phyloP scores from a whole-genome alignment of 2,797 vertebrate species.

The Botia almorhae region DNA sequence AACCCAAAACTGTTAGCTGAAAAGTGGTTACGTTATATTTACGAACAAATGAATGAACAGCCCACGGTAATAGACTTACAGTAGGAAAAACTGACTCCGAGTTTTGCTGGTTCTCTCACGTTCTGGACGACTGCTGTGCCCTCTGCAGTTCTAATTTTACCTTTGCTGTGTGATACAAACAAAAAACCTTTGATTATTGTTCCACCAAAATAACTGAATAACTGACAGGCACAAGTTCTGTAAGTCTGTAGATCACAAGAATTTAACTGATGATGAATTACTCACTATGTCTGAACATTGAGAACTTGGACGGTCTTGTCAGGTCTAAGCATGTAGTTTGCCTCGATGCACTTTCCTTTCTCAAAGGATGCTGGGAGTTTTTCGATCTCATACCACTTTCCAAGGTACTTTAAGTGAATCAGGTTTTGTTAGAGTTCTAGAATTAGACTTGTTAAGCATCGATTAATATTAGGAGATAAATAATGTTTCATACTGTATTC shows the following conservation, averaged over 20 bases:
- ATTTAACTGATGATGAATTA: constrained; percentile 26
- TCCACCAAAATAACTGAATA: background rate
- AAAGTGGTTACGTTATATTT: background rate
- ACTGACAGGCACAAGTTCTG: background rate
- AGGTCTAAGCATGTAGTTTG: constrained; percentile 78
- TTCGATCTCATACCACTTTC: constrained; percentile 90
- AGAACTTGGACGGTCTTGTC: constrained; percentile 84
- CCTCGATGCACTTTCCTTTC: constrained; percentile 86
- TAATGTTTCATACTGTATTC: background rate
- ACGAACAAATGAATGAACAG: background rate
- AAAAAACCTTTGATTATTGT: background rate
- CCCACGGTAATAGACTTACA: constrained; percentile 77
- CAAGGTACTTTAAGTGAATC: constrained; percentile 61
- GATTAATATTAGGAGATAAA: background rate
- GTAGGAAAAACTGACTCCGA: constrained; percentile 86
- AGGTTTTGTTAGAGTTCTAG: background rate
- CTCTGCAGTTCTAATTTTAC: constrained; percentile 71
- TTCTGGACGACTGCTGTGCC: constrained; percentile 81
- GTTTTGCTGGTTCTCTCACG: constrained; percentile 77
- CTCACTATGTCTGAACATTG: constrained; percentile 82
- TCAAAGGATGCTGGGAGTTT: constrained; percentile 83
- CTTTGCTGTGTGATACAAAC: constrained; percentile 75
- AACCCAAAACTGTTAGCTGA: no score
- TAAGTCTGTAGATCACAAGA: background rate
- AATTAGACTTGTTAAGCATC: no score